These are phyloP conservation scores for Aradophagus sp. DNA, from an alignment of 1,140 invertebrate species.

Conservation along the genomic window DNA sequence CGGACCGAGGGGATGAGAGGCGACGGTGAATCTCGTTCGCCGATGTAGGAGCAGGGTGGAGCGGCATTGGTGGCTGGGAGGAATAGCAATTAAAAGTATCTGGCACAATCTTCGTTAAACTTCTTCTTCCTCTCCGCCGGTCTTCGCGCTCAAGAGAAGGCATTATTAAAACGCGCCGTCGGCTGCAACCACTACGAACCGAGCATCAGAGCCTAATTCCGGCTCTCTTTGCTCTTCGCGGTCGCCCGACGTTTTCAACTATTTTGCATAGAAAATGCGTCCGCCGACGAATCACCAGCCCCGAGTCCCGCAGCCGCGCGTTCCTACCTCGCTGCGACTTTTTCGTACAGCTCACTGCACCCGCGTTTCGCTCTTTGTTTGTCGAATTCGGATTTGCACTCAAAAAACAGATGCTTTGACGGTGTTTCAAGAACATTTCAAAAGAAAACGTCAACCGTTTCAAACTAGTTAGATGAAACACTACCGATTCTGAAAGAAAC, in stretches of 20 bases:
- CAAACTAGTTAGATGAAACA: too few species aligned
- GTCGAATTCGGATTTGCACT: conserved; percentile 47
- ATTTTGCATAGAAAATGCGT: conserved; percentile 71
- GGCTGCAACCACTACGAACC: conserved; percentile 60
- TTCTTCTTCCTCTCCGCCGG: conserved; percentile 66
- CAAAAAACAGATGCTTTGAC: too few species aligned
- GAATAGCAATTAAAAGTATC: conserved; percentile 75
- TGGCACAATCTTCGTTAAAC: conserved; percentile 74
- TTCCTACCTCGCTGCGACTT: conserved; percentile 11
- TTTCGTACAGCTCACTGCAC: conserved; percentile 16
- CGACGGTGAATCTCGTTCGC: conserved; percentile 57
- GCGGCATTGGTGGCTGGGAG: conserved; percentile 56
- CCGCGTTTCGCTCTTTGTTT: conserved; percentile 17
- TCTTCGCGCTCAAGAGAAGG: conserved; percentile 61
- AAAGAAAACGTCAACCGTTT: too few species aligned
- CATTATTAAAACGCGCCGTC: conserved; percentile 73
- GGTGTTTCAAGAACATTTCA: too few species aligned
- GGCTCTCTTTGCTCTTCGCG: conserved; percentile 44
- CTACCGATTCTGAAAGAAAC: too few species aligned
- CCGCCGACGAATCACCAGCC: conserved; percentile 56
- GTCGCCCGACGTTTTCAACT: conserved; percentile 65
- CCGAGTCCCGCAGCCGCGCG: conserved; percentile 44
- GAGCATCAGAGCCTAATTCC: conserved; percentile 34
- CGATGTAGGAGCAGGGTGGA: conserved; percentile 50
- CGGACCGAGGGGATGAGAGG: conserved; percentile 1